Evolutionary conservation across 2,888 invertebrate genomes (phyloP).

Genomic region (Boloria selene): DNA sequence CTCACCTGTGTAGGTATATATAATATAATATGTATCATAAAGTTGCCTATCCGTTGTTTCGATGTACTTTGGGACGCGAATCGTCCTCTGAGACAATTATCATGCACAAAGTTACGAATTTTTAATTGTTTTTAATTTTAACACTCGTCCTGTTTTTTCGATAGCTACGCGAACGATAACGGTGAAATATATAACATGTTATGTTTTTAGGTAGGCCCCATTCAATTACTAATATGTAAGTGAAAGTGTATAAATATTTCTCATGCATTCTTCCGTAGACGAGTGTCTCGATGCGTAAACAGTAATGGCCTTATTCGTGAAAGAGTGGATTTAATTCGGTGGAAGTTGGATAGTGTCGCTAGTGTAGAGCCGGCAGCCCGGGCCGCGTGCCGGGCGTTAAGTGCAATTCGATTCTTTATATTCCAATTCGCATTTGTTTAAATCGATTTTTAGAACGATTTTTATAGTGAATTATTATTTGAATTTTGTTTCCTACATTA

Average conservation of each 20-base stretch:
- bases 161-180: slow-evolving; percentile 71
- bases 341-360: slow-evolving; percentile 63
- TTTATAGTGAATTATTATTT: slow-evolving; percentile 2
- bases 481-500: slow-evolving; percentile 8
- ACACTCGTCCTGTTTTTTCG: slow-evolving; percentile 52
- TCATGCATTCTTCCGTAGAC: slow-evolving; percentile 68
- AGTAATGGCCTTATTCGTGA: slow-evolving; percentile 72
- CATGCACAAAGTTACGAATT: slow-evolving; percentile 76
- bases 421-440: slow-evolving; percentile 45
- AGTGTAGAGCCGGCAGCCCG: slow-evolving; percentile 61
- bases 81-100: slow-evolving; percentile 65
- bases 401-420: slow-evolving; percentile 54
- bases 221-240: slow-evolving; percentile 77
- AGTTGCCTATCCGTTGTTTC: slow-evolving; percentile 66
- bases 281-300: slow-evolving; percentile 54
- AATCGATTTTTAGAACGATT: slow-evolving; percentile 26
- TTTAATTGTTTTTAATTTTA: slow-evolving; percentile 58
- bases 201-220: slow-evolving; percentile 75
- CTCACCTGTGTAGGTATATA: slow-evolving; percentile 53
- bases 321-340: slow-evolving; percentile 47
- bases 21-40: slow-evolving; percentile 64
- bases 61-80: too few relatives aligned
- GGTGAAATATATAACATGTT: slow-evolving; percentile 49
- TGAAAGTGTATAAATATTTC: slow-evolving; percentile 76
- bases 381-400: slow-evolving; percentile 51